A percentile compares a stretch with the other conserved stretches of the same genome.
Evolutionary conservation across 2,113 vertebrate species (phyloP).

Genomic region (Sylvilagus bachmani): DNA sequence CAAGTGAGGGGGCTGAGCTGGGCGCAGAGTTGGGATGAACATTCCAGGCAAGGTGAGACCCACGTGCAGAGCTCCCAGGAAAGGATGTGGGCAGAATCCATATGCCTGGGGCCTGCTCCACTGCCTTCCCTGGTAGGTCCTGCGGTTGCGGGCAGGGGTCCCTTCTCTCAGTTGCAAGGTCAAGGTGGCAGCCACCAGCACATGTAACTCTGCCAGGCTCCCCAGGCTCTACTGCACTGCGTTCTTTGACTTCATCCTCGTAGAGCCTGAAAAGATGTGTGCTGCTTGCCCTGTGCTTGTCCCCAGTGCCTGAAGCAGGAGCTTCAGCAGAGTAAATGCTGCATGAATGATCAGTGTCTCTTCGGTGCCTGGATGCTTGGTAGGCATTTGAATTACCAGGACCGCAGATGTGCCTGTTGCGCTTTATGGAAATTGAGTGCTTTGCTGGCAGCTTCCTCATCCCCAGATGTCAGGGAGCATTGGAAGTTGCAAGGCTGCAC

Average conservation of each 20-base stretch:
- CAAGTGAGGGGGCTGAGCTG: not conserved
- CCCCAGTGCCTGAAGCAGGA: not conserved
- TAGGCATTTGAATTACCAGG: not conserved
- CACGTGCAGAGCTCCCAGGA: too few species aligned
- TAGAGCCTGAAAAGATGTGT: accelerated
- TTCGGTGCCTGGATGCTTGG: not conserved
- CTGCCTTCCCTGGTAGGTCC: not conserved
- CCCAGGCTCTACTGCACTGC: accelerated
- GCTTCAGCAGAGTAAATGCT: not conserved
- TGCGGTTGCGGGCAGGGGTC: too few species aligned
- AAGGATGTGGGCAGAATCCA: not conserved
- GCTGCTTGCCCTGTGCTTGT: not conserved
- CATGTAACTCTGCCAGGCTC: not conserved
- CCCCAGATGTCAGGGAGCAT: not conserved
- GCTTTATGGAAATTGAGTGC: not conserved
- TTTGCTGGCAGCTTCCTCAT: conserved; percentile 8
- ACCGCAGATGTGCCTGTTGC: not conserved
- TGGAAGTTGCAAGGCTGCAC: not conserved
- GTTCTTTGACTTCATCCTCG: not conserved
- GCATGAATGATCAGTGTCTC: not conserved
- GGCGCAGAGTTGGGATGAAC: not conserved
- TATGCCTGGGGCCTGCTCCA: accelerated
- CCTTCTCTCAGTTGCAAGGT: not conserved
- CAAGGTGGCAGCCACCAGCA: accelerated
- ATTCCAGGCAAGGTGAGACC: not conserved